A percentile compares a stretch with the other conserved stretches of the same genome.
Conservation (phyloP, 1,140 invertebrate species). For the Aleiodes sp. region DNA sequence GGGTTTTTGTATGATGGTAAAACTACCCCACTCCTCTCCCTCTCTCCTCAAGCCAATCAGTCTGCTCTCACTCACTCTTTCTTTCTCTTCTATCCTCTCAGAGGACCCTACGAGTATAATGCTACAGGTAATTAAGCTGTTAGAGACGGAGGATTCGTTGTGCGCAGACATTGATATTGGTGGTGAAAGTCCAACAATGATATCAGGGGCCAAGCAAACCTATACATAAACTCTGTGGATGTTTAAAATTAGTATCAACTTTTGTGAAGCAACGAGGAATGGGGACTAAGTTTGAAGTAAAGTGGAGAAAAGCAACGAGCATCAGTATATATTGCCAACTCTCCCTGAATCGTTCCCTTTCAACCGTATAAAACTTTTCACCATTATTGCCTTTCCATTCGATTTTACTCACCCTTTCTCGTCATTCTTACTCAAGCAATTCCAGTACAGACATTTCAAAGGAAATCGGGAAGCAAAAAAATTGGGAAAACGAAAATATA, state of each 20-base stretch:
- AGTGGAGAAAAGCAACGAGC: neutral
- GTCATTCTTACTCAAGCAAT: constrained; percentile 3
- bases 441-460: neutral
- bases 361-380: neutral
- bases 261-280: neutral
- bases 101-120: too few species aligned
- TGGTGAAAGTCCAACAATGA: constrained; percentile 4
- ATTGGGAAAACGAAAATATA: neutral
- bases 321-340: neutral
- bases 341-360: neutral
- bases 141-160: neutral
- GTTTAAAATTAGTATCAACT: constrained; percentile 26
- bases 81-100: too few species aligned
- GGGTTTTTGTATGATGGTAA: neutral
- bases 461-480: neutral
- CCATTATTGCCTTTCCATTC: constrained; percentile 7
- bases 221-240: neutral
- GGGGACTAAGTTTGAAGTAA: neutral
- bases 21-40: too few species aligned
- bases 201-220: neutral
- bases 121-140: constrained; percentile 27
- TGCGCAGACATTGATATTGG: neutral
- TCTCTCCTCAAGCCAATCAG: constrained; percentile 18
- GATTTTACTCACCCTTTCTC: neutral
- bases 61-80: neutral